These are phyloP conservation scores for Chironomus riparius DNA, from an alignment of 2,888 invertebrate species.

Conservation along the genomic window DNA sequence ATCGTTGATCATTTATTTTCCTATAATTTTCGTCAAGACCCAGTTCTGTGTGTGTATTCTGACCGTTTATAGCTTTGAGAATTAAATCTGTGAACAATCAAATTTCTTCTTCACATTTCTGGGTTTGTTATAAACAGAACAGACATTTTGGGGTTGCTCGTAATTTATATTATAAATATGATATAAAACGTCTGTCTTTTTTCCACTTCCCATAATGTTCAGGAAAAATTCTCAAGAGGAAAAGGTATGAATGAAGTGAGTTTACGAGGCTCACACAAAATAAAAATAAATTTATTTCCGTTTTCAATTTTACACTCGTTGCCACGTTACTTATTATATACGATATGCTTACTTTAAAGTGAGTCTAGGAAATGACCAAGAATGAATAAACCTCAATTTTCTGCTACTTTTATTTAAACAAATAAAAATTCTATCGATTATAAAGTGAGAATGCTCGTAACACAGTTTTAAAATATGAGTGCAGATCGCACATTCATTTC, in stretches of 20 bases:
- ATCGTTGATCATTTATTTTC: too few relatives aligned
- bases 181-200: not conserved
- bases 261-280: not conserved
- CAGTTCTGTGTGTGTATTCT: too few relatives aligned
- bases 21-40: too few relatives aligned
- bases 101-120: not conserved
- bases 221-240: not conserved
- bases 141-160: not conserved
- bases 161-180: not conserved
- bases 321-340: not conserved
- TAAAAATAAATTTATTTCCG: slow-evolving; percentile 8
- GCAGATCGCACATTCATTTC: not conserved
- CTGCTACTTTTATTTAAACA: too few relatives aligned
- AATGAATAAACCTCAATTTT: too few relatives aligned
- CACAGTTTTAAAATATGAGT: not conserved
- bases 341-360: too few relatives aligned
- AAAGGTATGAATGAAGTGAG: not conserved
- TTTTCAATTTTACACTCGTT: slow-evolving; percentile 3
- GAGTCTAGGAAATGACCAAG: too few relatives aligned
- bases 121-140: not conserved
- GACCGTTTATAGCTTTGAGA: too few relatives aligned
- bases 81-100: not conserved
- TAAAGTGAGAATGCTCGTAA: not conserved
- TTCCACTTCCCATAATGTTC: too few relatives aligned
- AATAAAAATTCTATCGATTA: too few relatives aligned